Base-by-base conservation (phyloP, 53 echinoderm and acorn worm genomes). In the Zoroaster sp. region DNA sequence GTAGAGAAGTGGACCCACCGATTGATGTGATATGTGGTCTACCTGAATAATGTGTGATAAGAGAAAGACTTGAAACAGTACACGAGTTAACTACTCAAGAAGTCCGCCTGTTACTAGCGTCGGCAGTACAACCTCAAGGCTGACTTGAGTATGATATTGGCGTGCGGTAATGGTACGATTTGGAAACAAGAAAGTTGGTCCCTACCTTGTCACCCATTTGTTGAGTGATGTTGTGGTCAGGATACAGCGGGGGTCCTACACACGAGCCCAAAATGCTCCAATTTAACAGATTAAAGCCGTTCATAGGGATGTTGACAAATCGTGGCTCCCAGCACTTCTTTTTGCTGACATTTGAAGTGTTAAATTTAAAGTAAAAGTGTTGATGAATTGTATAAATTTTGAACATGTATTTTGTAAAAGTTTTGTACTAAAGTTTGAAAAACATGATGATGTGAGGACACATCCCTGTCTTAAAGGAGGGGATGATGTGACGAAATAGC, bases 301-400 rank as follows among this genome's bases (percentile, higher is more conserved):
- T n/a, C 6, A 17, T 6, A n/a, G 51, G 1, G 51, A 51, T 3
- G 51, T 51, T 17, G 18, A 51, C 18, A 51, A 15, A 4, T 14
- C 51, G 4, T 51, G 51, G 51, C 6, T 51, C 51, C 4, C 17
- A n/a, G 13, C 10, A n/a, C n/a, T n/a, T n/a, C n/a, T n/a, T n/a
- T n/a, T n/a, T n/a, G n/a, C n/a, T n/a, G n/a, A n/a, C 34, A 17
- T 10, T 86, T 85, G 4, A 86, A 91, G 21, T 75, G 75, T 34
- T 85, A 83, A 83, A 3, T 39, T 53, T 3, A 41, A 74, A 20
- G 88, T 82, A 10, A 88, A 74, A 30, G 66, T 37, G 35, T 44
- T 92, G 74, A 88, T 88, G 91, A 52, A 91, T 4, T 87, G 86
- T n/a, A 74, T 72, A 52, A 89, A 93, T 15, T 36, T 89, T 33